Conservation (phyloP, 53 echinoderm and acorn worm species). For the Patiria pectinifera region DNA sequence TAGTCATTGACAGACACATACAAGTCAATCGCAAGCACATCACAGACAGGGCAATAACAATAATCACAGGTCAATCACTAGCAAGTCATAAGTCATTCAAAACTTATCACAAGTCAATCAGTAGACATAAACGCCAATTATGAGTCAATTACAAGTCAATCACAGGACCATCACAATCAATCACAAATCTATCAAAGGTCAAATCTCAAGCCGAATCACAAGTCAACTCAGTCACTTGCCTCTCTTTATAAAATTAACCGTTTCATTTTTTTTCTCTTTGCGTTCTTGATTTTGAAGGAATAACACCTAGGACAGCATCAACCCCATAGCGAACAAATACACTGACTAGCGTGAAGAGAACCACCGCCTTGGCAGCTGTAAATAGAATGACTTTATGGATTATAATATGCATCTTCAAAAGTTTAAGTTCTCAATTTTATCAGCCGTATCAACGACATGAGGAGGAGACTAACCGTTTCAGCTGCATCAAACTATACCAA, state of each 20-base stretch:
- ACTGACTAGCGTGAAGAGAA: background rate
- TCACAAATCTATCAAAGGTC: no score
- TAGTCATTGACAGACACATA: no score
- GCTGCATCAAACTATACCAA: background rate
- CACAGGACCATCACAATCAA: no score
- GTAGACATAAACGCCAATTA: no score
- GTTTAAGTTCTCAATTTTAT: background rate
- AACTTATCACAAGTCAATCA: no score
- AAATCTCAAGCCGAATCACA: background rate
- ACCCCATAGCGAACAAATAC: background rate
- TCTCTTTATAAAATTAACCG: background rate
- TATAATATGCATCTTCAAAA: background rate
- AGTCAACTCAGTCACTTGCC: background rate
- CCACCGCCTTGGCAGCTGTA: constrained; percentile 6
- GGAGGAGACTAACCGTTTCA: background rate
- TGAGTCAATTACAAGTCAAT: no score
- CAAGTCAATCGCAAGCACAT: no score
- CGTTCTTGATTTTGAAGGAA: background rate
- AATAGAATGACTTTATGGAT: background rate
- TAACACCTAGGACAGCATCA: background rate
- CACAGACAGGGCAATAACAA: no score
- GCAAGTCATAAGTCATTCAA: no score
- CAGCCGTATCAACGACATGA: background rate
- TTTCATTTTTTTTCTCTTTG: background rate
- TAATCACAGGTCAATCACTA: no score